Conservation (phyloP, 2,797 vertebrate genomes). For the Trematomus bernacchii region DNA sequence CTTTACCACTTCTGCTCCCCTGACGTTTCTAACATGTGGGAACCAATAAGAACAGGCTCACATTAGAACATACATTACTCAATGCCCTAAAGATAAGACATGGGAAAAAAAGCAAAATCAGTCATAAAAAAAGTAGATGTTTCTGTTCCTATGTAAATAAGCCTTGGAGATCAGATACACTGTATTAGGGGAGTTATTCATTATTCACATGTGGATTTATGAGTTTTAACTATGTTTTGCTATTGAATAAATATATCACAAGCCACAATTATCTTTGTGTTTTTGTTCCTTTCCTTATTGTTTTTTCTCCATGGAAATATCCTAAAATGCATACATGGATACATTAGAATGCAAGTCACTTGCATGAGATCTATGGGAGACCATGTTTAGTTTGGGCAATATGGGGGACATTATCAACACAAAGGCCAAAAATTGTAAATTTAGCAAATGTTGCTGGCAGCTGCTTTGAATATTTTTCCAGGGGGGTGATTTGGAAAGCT, state of each 20-base stretch:
- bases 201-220: constrained; percentile 4
- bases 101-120: background rate
- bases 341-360: background rate
- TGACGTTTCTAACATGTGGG: constrained; percentile 1
- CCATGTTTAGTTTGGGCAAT: background rate
- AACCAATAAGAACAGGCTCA: background rate
- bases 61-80: background rate
- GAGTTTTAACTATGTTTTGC: constrained; percentile 39
- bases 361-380: background rate
- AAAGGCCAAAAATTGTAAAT: background rate
- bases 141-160: background rate
- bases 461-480: background rate
- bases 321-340: background rate
- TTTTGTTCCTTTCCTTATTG: background rate
- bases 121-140: background rate
- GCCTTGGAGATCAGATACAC: background rate
- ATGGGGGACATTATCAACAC: background rate
- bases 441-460: background rate
- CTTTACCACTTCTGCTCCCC: constrained; percentile 12
- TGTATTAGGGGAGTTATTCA: background rate
- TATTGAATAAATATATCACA: constrained; percentile 48
- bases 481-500: background rate
- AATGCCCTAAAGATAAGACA: background rate
- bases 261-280: background rate
- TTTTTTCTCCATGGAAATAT: background rate